Conservation (phyloP, 2,113 vertebrate species). For the Riparia riparia region DNA sequence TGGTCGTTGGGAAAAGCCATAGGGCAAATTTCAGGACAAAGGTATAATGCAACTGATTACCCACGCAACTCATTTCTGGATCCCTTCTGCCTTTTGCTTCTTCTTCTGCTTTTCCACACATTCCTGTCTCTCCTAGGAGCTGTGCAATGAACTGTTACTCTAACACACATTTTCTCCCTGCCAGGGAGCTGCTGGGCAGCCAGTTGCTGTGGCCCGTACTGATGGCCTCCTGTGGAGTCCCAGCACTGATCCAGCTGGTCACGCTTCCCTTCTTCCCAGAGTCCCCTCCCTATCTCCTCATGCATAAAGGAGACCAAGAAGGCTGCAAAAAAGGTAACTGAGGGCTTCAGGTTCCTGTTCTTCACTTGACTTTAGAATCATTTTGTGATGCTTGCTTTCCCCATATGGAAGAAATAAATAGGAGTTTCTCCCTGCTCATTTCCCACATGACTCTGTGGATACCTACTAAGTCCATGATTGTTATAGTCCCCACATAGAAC, state of each 20-base stretch:
- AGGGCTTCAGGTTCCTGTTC: not conserved
- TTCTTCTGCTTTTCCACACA: not conserved
- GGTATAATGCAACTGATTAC: constrained; percentile 64
- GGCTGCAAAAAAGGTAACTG: constrained; percentile 76
- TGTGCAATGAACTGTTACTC: not conserved
- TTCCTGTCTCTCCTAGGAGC: not conserved
- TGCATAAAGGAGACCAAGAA: constrained; percentile 79
- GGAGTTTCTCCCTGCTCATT: not conserved
- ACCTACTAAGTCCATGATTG: not conserved
- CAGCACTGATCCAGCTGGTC: constrained; percentile 79
- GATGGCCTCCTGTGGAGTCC: constrained; percentile 70
- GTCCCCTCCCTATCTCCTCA: constrained; percentile 75
- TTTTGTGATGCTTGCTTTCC: not conserved
- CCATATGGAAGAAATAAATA: not conserved
- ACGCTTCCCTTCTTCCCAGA: constrained; percentile 75
- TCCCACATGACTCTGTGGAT: not conserved
- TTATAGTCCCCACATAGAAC: not conserved
- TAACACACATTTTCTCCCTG: not conserved
- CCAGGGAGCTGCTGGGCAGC: constrained; percentile 85
- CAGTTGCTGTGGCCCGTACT: constrained; percentile 84
- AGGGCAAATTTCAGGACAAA: constrained; percentile 86
- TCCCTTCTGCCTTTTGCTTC: not conserved
- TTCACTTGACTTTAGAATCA: not conserved
- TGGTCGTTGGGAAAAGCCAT: constrained; percentile 80
- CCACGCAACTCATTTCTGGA: not conserved